Base-by-base conservation (phyloP, 2,113 vertebrate species). In the Papio anubis region DNA sequence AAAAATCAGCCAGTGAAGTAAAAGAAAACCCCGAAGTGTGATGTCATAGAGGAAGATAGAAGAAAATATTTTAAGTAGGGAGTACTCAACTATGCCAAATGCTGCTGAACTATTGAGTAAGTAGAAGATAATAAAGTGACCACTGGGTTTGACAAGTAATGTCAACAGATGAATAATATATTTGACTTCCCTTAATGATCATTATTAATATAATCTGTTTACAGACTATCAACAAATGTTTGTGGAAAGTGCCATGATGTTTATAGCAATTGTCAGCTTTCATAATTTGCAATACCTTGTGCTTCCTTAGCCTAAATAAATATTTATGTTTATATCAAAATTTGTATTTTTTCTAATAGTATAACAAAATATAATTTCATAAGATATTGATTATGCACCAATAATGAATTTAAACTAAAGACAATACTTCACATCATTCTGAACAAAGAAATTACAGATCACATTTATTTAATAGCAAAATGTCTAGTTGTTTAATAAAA, bases 311-410 rank as follows among this genome's bases (percentile, higher is more conserved):
- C 3, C 73, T 66, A 68, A 94, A 57, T 68, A 79, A 92, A 81
- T 73, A 90, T 64, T 70, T 79, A 38, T 43, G 23, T 78, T 90
- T 52, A 64, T 17, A 92, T 52, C 3, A 66, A 55, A 52, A 81
- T 86, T 87, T 68, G 30, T 73, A 52, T 93, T 76, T 72, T 70
- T 72, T 30, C 25, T 30, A 30, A 90, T 6, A 81, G 81, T n/a
- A 14, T 76, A 90, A 95, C 9, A 96, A 78, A 87, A 87, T 80
- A 13, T 79, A 97, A 90, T 98, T 97, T 92, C 16, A 10, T 78
- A 97, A 79, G 32, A 35, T 59, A 93, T 32, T 91, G 83, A 92
- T 79, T 84, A 64, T 73, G n/a, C 18, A 23, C 32, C 30, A 66
- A 61, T 55, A 52, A 95, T 35, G 1, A 52, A 89, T 64, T 96